These are phyloP conservation scores for Mallotus villosus DNA, from an alignment of 2,797 vertebrate genomes.

Conservation along the genomic window DNA sequence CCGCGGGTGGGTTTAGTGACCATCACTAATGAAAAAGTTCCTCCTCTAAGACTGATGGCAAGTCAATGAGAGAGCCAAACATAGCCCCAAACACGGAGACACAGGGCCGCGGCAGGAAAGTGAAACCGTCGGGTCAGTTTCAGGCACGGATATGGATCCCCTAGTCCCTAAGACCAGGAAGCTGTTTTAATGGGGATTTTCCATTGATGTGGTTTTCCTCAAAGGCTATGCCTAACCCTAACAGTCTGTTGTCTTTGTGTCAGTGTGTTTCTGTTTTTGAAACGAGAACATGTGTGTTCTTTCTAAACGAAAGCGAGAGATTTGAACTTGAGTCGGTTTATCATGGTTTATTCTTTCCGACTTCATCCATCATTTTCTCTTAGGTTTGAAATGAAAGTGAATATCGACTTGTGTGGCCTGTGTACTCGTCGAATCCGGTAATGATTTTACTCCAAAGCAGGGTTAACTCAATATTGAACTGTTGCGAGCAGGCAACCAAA, in stretches of 20 bases:
- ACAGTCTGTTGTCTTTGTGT: no score
- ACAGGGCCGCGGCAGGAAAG: slow-evolving; percentile 1
- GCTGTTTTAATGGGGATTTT: not conserved
- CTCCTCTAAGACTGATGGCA: slow-evolving; percentile 58
- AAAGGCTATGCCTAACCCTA: not conserved
- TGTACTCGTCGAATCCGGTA: slow-evolving; percentile 12
- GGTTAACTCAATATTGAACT: slow-evolving; percentile 3
- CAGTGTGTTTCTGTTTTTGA: no score
- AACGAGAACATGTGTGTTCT: not conserved
- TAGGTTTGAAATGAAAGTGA: not conserved
- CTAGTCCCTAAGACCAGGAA: not conserved
- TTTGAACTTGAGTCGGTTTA: not conserved
- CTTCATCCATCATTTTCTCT: not conserved
- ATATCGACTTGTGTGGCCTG: slow-evolving; percentile 9
- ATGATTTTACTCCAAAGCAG: slow-evolving; percentile 11
- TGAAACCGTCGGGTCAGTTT: not conserved
- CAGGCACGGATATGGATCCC: not conserved
- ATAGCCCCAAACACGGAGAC: slow-evolving; percentile 18
- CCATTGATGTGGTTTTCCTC: not conserved
- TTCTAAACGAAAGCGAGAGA: slow-evolving; percentile 1
- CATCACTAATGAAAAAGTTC: slow-evolving; percentile 75
- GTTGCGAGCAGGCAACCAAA: slow-evolving; percentile 4
- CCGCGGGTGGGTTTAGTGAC: slow-evolving; percentile 61
- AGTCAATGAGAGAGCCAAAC: slow-evolving; percentile 55
- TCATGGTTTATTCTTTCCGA: not conserved